Conservation (phyloP, 1,140 invertebrate genomes). For the Drosophila ironensis region DNA sequence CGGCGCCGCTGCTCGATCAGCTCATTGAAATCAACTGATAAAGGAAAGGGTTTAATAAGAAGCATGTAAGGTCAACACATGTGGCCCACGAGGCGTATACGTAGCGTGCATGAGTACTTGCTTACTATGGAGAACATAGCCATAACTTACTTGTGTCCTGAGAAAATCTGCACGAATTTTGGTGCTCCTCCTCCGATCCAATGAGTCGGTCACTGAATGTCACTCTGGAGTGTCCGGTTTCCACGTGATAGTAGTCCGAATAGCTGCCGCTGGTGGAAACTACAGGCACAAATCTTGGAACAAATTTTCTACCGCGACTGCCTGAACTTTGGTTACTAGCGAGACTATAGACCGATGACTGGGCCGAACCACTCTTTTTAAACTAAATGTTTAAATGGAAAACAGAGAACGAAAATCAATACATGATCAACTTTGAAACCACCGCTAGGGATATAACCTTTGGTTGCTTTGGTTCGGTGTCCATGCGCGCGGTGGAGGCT, state of each 20-base stretch:
- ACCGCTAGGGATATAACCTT: neutral
- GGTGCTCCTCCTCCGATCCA: neutral
- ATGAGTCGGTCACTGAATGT: neutral
- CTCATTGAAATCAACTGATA: constrained; percentile 49
- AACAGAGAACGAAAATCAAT: too few relatives aligned
- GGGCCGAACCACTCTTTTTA: neutral
- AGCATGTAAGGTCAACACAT: too few relatives aligned
- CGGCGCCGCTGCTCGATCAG: constrained; percentile 52
- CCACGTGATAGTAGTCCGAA: neutral
- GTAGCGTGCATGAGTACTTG: too few relatives aligned
- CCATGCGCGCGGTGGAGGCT: constrained; percentile 91
- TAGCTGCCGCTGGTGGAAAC: neutral
- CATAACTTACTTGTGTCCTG: neutral
- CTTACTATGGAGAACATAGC: too few relatives aligned
- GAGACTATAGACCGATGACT: neutral
- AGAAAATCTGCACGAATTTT: neutral
- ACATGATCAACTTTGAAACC: too few relatives aligned
- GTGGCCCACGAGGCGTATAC: too few relatives aligned
- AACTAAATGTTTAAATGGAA: too few relatives aligned
- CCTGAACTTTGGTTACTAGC: neutral
- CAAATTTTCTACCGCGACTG: neutral
- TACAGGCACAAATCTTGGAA: neutral
- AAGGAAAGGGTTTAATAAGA: neutral
- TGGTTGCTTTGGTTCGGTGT: constrained; percentile 48
- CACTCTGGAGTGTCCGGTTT: neutral